Percentiles rank a stretch among this genome's conserved stretches.
Conservation (phyloP, 2,113 vertebrate species). For the Illadopsis cleaveri region DNA sequence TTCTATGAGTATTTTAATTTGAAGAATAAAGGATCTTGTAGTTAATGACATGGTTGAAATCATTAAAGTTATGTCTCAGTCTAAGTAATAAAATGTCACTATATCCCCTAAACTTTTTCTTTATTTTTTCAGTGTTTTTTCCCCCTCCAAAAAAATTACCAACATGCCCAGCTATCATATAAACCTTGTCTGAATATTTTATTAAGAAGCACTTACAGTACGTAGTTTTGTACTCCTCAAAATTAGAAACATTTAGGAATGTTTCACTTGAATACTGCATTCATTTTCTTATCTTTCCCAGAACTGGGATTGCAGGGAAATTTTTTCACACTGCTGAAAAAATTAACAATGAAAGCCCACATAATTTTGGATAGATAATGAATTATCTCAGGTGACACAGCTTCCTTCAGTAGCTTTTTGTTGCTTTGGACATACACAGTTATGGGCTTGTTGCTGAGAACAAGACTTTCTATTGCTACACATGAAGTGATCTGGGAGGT, state of each 20-base stretch:
- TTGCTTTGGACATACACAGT: background rate
- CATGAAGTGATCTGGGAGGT: background rate
- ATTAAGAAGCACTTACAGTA: background rate
- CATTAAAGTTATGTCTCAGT: background rate
- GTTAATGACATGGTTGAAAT: background rate
- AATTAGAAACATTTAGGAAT: background rate
- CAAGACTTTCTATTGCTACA: background rate
- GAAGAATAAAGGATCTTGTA: background rate
- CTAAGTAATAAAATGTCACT: background rate
- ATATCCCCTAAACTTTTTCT: background rate
- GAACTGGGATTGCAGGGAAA: background rate
- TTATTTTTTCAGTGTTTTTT: background rate
- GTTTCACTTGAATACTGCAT: background rate
- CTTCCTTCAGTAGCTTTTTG: background rate
- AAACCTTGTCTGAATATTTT: background rate
- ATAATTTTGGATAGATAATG: background rate
- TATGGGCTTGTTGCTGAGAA: background rate
- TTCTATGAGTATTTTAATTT: background rate
- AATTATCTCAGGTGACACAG: background rate
- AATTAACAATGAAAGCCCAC: background rate
- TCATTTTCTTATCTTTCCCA: background rate
- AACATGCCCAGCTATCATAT: fast-evolving
- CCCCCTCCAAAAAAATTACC: background rate
- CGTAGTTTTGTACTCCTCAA: background rate
- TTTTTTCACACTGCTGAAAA: background rate